Conservation (phyloP, 35 echinoderm and acorn worm species). For the Apostichopus parvimensis region DNA sequence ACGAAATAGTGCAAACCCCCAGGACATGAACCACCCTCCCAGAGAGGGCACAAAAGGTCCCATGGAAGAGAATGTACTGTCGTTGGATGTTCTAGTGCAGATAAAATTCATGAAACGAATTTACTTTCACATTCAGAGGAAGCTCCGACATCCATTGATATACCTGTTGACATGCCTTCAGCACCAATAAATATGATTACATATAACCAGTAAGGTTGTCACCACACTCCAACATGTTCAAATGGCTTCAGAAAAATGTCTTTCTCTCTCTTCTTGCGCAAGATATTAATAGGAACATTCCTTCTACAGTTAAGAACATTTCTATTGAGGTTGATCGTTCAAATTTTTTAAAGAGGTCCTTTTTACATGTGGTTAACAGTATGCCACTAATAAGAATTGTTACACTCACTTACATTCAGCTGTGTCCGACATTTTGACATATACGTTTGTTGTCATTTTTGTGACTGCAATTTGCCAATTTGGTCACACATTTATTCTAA, state of each 20-base stretch:
- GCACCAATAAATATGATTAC: not conserved
- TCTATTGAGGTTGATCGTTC: constrained; percentile 16
- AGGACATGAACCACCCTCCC: no score
- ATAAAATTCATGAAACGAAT: not conserved
- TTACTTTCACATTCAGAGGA: not conserved
- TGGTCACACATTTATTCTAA: no score
- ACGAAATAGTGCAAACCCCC: no score
- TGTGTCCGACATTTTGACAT: constrained; percentile 27
- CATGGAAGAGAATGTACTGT: no score
- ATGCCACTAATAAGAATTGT: constrained; percentile 26
- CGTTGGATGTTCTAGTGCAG: no score
- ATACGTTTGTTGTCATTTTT: no score
- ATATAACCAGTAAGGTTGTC: not conserved
- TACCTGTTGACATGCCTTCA: not conserved
- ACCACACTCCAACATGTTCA: not conserved
- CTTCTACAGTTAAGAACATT: not conserved
- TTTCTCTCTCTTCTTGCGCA: not conserved
- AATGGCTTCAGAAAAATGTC: not conserved
- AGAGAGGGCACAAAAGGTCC: no score
- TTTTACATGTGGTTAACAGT: constrained; percentile 28
- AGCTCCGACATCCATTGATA: not conserved
- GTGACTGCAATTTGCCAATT: no score
- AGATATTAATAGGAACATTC: not conserved
- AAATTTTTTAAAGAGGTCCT: constrained; percentile 18
- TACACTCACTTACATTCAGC: constrained; percentile 25